Evolutionary conservation across 2,113 vertebrate genomes (phyloP).

Genomic region (Gymnogyps californianus): DNA sequence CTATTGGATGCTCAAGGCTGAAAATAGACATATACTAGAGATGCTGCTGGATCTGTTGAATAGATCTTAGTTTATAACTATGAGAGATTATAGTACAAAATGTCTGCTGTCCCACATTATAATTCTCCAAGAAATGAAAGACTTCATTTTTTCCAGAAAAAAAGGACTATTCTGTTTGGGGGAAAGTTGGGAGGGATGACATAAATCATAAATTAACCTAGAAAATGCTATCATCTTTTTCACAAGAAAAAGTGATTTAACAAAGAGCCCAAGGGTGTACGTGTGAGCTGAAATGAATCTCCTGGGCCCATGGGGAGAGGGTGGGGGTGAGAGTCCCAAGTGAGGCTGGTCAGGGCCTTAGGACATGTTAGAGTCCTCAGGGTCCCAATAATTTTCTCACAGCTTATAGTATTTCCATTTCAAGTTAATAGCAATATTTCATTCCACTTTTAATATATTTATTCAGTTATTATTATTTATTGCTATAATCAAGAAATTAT

Average conservation of each 20-base stretch:
- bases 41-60: neutral
- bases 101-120: neutral
- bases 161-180: neutral
- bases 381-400: neutral
- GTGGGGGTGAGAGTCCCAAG: accelerated
- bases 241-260: neutral
- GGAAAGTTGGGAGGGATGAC: neutral
- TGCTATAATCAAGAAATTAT: neutral
- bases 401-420: neutral
- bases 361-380: neutral
- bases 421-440: neutral
- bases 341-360: neutral
- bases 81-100: neutral
- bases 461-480: neutral
- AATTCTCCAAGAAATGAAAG: neutral
- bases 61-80: neutral
- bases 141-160: neutral
- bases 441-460: neutral
- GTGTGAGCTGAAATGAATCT: neutral
- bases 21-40: neutral
- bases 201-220: neutral
- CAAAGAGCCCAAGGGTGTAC: accelerated
- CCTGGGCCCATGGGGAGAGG: neutral
- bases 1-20: neutral
- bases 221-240: neutral